phyloP scores from a whole-genome alignment of 2,113 vertebrate genomes.

The Podocnemis expansa region DNA sequence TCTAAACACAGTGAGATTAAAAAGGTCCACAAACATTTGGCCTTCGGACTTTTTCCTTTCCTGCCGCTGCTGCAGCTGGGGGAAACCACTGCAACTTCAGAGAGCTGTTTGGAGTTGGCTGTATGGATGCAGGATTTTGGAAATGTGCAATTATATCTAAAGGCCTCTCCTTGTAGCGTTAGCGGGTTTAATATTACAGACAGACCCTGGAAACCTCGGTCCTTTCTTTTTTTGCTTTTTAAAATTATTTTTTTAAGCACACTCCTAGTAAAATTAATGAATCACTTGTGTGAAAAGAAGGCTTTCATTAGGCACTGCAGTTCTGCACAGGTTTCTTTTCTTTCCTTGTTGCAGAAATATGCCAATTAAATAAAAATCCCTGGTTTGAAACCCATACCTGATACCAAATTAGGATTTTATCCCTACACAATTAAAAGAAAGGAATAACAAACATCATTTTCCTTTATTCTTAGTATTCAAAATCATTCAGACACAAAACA shows the following conservation, averaged over 20 bases:
- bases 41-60: not conserved
- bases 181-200: conserved; percentile 70
- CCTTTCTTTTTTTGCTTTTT: conserved; percentile 52
- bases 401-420: not conserved
- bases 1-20: conserved; percentile 10
- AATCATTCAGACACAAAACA: not conserved
- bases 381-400: not conserved
- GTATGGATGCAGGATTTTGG: conserved; percentile 24
- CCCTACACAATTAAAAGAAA: not conserved
- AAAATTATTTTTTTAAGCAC: conserved; percentile 56
- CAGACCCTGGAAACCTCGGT: conserved; percentile 64
- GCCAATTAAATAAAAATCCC: conserved; percentile 34
- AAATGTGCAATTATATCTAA: conserved; percentile 68
- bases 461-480: not conserved
- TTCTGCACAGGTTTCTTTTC: conserved; percentile 6
- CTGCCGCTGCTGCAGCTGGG: conserved; percentile 52
- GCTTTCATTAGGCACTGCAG: conserved; percentile 48
- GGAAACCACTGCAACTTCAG: conserved; percentile 29
- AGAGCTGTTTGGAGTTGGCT: conserved; percentile 1
- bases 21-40: conserved; percentile 30
- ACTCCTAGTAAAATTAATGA: conserved; percentile 50
- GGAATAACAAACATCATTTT: not conserved
- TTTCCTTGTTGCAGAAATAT: conserved; percentile 45
- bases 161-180: conserved; percentile 63
- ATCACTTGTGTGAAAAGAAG: not conserved